phyloP scores from a whole-genome alignment of 2,797 vertebrate genomes.

The Otolemur crassicaudatus region DNA sequence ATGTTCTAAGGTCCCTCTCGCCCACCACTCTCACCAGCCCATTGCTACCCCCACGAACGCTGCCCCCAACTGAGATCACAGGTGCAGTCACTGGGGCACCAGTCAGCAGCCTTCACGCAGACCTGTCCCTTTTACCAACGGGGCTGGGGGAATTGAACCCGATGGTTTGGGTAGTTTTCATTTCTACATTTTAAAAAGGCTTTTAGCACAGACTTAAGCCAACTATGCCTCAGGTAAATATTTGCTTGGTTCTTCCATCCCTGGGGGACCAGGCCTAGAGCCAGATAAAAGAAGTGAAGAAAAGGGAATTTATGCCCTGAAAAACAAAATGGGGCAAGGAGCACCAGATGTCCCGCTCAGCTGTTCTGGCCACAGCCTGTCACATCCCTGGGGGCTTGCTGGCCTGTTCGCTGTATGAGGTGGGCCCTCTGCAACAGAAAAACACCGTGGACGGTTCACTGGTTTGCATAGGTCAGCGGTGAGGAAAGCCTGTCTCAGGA shows the following conservation, averaged over 20 bases:
- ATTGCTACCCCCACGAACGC: accelerated
- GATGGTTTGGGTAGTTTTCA: background rate
- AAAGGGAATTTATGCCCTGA: background rate
- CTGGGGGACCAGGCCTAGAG: background rate
- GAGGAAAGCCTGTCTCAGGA: accelerated
- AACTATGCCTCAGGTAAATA: slow-evolving; percentile 57
- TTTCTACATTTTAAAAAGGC: background rate
- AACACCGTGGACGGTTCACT: accelerated
- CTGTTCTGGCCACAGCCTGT: background rate
- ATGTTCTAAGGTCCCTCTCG: background rate
- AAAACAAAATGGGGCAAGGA: background rate
- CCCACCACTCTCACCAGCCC: background rate
- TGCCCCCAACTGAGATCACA: background rate
- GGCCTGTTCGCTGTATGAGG: accelerated
- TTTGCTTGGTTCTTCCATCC: slow-evolving; percentile 38
- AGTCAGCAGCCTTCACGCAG: no score
- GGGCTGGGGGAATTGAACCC: background rate
- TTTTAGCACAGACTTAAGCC: background rate
- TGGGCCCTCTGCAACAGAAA: background rate
- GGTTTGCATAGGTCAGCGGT: background rate
- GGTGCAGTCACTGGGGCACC: accelerated
- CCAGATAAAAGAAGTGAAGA: slow-evolving; percentile 43
- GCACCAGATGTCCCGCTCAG: slow-evolving; percentile 46
- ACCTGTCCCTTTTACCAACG: background rate
- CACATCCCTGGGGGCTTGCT: background rate